Base-by-base conservation (phyloP, 2,797 vertebrate species). In the Poeciliopsis gracilis region DNA sequence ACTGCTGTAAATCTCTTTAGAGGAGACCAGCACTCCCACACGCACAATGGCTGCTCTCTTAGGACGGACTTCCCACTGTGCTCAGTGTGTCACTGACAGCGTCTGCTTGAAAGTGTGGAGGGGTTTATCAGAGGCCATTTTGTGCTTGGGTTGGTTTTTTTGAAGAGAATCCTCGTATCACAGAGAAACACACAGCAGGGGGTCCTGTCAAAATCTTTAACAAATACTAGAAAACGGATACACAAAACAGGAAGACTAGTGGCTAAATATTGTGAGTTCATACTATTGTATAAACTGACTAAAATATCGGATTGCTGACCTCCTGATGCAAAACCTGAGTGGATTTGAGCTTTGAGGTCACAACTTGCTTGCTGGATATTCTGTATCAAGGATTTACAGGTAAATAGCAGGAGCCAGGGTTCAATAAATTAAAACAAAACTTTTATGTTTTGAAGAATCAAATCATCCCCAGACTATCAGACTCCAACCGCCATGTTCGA, bases 1-100 rank as follows among this genome's bases (percentile, higher is more conserved):
- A 87, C 87, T 85, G 92, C 91, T 93, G 91, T 94, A 95, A 94
- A 94, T 94, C 93, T 91, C 79, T 81, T 66, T 51, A 91, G 84
- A 92, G 91, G 91, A 88, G 87, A 85, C 73, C 81, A 72, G 84
- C 49, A 46, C 93, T 92, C 92, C 92, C 86, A 76, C 71, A 76
- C 0, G 20, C 80, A 94, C 92, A 94, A 94, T 88, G 84, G 85
- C 84, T 91, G 89, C 92, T 94, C 93, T 93, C 88, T 94, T 87
- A 87, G 92, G 88, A 4, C 77, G 84, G 92, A 91, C 89, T 85
- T 92, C 92, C 92, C 89, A 92, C 92, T 93, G 91, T 38, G 91
- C 83, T 75, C 79, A 77, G 86, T 85, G 85, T 90, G 86, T 51
- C 77, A 79, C 85, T 55, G 88, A 83, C 77, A 80, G 76, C 63